These are phyloP conservation scores for Gibbula magus DNA, from an alignment of 2,888 invertebrate genomes.

Conservation along the genomic window DNA sequence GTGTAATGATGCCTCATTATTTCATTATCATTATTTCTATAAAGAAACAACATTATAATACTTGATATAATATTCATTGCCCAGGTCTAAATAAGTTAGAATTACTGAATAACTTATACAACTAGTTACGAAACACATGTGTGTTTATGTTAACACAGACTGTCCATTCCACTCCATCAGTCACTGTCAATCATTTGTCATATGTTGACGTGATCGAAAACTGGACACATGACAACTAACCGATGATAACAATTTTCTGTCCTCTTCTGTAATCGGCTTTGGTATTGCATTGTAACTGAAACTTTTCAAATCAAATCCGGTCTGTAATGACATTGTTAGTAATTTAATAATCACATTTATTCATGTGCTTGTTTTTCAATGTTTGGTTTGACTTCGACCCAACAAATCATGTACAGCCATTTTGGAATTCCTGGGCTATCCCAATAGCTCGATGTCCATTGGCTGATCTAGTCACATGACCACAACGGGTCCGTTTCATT, in stretches of 20 bases:
- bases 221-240: background rate
- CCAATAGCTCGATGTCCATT: constrained; percentile 31
- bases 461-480: constrained; percentile 41
- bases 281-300: background rate
- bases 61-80: too few species aligned
- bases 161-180: too few species aligned
- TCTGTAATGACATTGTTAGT: constrained; percentile 10
- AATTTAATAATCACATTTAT: background rate
- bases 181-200: too few species aligned
- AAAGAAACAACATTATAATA: too few species aligned
- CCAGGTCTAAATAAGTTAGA: too few species aligned
- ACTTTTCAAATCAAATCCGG: constrained; percentile 18
- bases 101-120: too few species aligned
- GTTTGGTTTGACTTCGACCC: background rate
- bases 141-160: too few species aligned
- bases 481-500: constrained; percentile 39
- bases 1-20: too few species aligned
- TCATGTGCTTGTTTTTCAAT: background rate
- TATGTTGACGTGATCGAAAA: background rate
- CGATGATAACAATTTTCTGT: constrained; percentile 12
- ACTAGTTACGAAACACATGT: too few species aligned
- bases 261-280: constrained; percentile 34
- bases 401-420: constrained; percentile 26
- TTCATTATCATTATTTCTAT: too few species aligned
- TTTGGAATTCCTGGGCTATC: constrained; percentile 33